These are phyloP conservation scores for Gadus chalcogrammus DNA, from an alignment of 2,113 vertebrate genomes.

Conservation along the genomic window DNA sequence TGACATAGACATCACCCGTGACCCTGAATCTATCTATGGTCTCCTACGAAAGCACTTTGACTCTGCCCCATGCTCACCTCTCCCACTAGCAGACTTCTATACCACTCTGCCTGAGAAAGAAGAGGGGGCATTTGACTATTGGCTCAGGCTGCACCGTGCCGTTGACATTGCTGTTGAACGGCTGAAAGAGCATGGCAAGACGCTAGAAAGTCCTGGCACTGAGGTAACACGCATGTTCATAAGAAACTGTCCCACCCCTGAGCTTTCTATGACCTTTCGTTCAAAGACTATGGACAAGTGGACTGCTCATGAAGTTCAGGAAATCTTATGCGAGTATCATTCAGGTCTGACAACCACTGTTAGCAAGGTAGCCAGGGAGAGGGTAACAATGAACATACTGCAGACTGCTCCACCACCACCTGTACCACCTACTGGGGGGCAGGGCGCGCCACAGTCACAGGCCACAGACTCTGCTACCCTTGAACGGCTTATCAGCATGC, in stretches of 20 bases:
- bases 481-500: constrained; percentile 1
- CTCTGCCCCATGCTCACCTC: constrained; percentile 12
- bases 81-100: constrained; percentile 25
- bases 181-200: constrained; percentile 8
- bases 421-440: neutral
- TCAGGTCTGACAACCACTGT: neutral
- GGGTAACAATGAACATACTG: constrained; percentile 1
- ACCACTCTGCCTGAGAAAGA: constrained; percentile 7
- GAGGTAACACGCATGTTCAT: neutral
- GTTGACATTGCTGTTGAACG: constrained; percentile 11
- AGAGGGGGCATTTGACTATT: constrained; percentile 24
- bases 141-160: constrained; percentile 24
- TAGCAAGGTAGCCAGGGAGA: neutral
- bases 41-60: constrained; percentile 27
- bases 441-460: neutral
- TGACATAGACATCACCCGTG: constrained; percentile 13
- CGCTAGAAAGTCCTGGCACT: neutral
- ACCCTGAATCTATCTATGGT: constrained; percentile 26
- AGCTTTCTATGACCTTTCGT: too few species aligned
- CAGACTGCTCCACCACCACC: neutral
- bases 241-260: too few species aligned
- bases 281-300: constrained; percentile 16
- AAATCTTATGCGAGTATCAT: constrained; percentile 21
- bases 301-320: constrained; percentile 29
- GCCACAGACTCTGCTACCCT: neutral